Conservation (phyloP, 2,797 vertebrate species). For the Saxicola maurus region DNA sequence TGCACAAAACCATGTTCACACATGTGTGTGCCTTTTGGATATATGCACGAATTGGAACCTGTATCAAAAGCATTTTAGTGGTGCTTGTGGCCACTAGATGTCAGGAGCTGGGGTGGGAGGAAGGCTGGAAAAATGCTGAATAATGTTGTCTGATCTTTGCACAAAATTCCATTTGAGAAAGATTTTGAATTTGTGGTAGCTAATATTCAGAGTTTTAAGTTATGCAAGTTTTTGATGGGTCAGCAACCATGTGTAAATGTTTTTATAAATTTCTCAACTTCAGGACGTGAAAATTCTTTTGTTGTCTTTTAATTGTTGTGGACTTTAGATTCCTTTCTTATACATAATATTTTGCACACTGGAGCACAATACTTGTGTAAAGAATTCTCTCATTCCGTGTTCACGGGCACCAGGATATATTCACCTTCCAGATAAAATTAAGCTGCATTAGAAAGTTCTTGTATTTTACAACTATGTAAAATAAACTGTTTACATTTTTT, state of each 20-base stretch:
- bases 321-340: constrained; percentile 68
- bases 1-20: constrained; percentile 51
- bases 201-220: constrained; percentile 60
- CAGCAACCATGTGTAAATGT: constrained; percentile 69
- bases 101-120: not conserved
- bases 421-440: constrained; percentile 68
- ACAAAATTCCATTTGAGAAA: constrained; percentile 58
- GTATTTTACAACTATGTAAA: constrained; percentile 78
- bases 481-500: constrained; percentile 83
- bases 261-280: constrained; percentile 75
- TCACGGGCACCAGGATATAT: constrained; percentile 67
- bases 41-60: constrained; percentile 41
- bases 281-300: constrained; percentile 52
- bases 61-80: constrained; percentile 20
- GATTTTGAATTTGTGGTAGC: constrained; percentile 57
- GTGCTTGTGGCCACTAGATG: constrained; percentile 52
- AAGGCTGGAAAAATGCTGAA: not conserved
- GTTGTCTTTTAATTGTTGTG: constrained; percentile 70
- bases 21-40: constrained; percentile 66
- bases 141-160: constrained; percentile 45
- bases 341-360: constrained; percentile 73
- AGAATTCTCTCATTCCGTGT: constrained; percentile 76
- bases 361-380: constrained; percentile 77
- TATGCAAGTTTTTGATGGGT: constrained; percentile 68
- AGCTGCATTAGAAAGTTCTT: constrained; percentile 72